Percentiles rank a stretch among this genome's conserved stretches.
These are phyloP conservation scores for Hermodice carunculata DNA, from an alignment of 2,888 invertebrate species.

Conservation along the genomic window DNA sequence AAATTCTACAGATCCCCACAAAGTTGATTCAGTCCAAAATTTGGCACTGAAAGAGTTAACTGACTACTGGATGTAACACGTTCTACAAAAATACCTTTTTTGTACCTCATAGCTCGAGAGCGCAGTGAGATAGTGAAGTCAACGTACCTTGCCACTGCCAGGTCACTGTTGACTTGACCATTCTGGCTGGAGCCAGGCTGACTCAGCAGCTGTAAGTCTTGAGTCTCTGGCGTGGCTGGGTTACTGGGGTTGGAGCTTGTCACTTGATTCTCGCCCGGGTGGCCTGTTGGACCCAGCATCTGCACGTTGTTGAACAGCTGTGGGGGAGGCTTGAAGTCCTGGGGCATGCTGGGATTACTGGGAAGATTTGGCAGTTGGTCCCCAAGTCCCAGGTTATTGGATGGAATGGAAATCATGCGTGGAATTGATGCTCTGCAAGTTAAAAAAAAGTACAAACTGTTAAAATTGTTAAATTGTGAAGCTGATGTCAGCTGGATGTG, in stretches of 20 bases:
- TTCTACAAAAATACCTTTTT: background rate
- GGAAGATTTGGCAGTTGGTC: conserved; percentile 28
- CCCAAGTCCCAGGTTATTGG: conserved; percentile 33
- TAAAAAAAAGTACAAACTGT: no score
- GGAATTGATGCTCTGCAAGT: conserved; percentile 29
- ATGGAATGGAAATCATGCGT: conserved; percentile 30
- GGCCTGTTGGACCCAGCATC: background rate
- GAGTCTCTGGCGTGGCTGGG: conserved; percentile 19
- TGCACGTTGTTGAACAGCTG: background rate
- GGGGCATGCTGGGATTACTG: background rate
- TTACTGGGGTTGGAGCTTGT: conserved; percentile 19
- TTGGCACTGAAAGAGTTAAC: no score
- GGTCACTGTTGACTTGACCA: background rate
- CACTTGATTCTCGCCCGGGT: conserved; percentile 12
- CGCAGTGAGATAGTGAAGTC: conserved; percentile 10
- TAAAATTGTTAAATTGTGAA: no score
- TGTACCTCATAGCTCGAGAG: background rate
- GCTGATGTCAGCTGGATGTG: no score
- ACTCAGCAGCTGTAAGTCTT: background rate
- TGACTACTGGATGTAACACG: no score
- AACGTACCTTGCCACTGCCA: background rate
- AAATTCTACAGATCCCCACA: no score
- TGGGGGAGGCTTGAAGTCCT: conserved; percentile 15
- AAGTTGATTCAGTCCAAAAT: no score
- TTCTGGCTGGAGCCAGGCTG: no score